Evolutionary conservation across 2,113 vertebrate genomes (phyloP), one percentile per base, ranked within the genome.

Genomic region (Tichodroma muraria): DNA sequence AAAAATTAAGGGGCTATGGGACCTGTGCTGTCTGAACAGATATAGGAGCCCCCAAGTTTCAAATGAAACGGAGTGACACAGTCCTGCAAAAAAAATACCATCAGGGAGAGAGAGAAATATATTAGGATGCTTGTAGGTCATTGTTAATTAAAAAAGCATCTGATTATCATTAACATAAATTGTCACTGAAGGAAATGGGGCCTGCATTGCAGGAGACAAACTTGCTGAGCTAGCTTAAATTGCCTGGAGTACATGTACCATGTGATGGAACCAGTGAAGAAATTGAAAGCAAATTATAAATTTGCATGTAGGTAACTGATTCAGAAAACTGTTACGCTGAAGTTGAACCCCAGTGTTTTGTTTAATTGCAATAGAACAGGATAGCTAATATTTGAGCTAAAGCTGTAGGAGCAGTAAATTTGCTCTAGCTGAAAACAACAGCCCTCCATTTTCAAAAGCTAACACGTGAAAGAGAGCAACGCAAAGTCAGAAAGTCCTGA

Each of bases 141-240:
- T 80, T 95, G 81, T 94, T 96, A 97, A 96, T 95, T 95, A 78
- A 95, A 94, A 96, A 96, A 93, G 81, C 85, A 93, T 95, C 87
- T 95, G 93, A 97, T 96, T 95, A 94, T 85, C 87, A 83, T 95
- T 95, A 95, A 91, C 93, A 95, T 91, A 94, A 97, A 95, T 95
- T 94, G 91, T 88, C 71, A 93, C 89, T 88, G 94, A 91, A 95
- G 79, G 81, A 95, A 97, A 95, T 91, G 87, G 79, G 63, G 54
- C 59, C 54, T 89, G 94, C 88, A 73, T 85, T 83, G 79, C 85
- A 83, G 42, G 69, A 93, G 71, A 89, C 50, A 91, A 94, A 93
- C 76, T 59, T 80, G 45, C 89, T 94, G 94, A 88, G 75, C 79
- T 93, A 88, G 89, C 91, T 95, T 80, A 89, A 94, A 89, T 88